Conservation (phyloP, 1,140 invertebrate species). For the Dendroctonus ponderosae region DNA sequence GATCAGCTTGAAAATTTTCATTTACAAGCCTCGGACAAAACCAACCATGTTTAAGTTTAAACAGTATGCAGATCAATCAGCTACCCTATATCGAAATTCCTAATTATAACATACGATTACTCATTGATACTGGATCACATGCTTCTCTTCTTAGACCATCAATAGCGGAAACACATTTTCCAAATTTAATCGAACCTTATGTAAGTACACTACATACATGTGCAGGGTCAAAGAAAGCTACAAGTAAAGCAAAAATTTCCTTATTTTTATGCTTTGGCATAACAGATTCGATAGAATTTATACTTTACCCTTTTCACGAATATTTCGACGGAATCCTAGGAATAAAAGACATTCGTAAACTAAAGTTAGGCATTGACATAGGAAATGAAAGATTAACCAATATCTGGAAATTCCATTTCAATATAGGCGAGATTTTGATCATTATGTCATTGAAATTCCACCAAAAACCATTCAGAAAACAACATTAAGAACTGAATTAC, state of each 20-base stretch:
- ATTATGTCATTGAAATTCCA: too few species aligned
- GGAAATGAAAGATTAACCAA: too few species aligned
- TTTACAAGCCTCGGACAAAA: background rate
- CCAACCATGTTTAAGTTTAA: background rate
- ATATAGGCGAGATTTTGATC: too few species aligned
- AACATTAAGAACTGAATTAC: too few species aligned
- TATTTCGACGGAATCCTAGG: constrained; percentile 1
- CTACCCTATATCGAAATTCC: too few species aligned
- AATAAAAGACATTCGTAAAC: too few species aligned
- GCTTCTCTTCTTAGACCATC: background rate
- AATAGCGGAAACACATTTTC: constrained; percentile 2
- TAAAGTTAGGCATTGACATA: too few species aligned
- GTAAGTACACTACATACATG: background rate
- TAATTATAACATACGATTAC: background rate
- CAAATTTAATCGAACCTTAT: background rate
- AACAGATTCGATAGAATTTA: background rate
- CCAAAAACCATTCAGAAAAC: too few species aligned
- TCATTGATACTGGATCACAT: constrained; percentile 4
- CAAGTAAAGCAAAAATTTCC: constrained; percentile 1
- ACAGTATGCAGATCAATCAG: constrained; percentile 1
- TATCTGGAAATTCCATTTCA: too few species aligned
- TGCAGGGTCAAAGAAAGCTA: background rate
- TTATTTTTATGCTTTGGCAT: background rate
- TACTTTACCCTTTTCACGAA: constrained; percentile 6
- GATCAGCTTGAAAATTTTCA: constrained; percentile 6